phyloP scores from a whole-genome alignment of 1,140 invertebrate species.

The Penaeus vannamei region DNA sequence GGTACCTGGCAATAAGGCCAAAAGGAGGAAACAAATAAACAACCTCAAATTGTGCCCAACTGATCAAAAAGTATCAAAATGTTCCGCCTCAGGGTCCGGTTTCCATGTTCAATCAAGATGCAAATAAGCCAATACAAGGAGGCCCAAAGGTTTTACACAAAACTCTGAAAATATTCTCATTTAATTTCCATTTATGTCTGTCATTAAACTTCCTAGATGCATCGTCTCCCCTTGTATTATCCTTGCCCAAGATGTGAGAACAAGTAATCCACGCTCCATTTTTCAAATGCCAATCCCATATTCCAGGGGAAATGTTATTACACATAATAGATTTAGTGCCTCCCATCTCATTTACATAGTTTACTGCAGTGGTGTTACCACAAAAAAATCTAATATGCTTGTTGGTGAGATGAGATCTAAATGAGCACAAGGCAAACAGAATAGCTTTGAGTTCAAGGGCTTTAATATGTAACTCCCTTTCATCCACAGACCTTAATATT shows the following conservation, averaged over 20 bases:
- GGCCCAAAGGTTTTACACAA: neutral
- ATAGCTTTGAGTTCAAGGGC: conserved; percentile 5
- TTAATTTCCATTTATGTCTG: no score
- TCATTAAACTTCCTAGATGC: neutral
- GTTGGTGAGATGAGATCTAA: neutral
- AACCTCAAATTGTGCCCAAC: neutral
- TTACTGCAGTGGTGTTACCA: conserved; percentile 34
- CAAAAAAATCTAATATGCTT: neutral
- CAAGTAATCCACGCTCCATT: neutral
- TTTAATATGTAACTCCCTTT: no score
- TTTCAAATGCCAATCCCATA: conserved; percentile 12
- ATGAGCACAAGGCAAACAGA: neutral
- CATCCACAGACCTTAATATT: neutral
- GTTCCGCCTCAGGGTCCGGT: neutral
- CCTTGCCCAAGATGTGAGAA: conserved; percentile 11
- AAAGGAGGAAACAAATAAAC: neutral
- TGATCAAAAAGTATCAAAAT: neutral
- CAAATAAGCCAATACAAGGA: neutral
- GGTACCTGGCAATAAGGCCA: neutral
- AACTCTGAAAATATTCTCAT: neutral
- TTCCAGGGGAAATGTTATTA: neutral
- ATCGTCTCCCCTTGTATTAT: no score
- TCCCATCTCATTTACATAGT: conserved; percentile 29
- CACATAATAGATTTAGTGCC: no score
- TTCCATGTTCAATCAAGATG: neutral